phyloP scores from a whole-genome alignment of 2,113 vertebrate genomes.

The Kryptolebias marmoratus region DNA sequence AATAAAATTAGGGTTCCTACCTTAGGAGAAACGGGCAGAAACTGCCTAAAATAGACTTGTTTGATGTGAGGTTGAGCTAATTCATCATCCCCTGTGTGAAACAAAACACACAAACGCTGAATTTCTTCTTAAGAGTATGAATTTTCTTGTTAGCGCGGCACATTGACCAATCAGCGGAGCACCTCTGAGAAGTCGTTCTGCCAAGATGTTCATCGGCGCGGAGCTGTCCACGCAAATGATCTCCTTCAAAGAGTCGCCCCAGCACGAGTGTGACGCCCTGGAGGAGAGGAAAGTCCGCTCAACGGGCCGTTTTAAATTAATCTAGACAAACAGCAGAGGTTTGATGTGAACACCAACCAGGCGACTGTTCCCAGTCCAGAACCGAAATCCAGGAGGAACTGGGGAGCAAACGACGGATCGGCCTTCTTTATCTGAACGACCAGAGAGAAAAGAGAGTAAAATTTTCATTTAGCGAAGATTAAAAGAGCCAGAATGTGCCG shows the following conservation, averaged over 20 bases:
- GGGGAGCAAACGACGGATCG: constrained; percentile 82
- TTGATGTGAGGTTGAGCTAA: constrained; percentile 74
- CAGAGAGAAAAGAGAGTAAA: neutral
- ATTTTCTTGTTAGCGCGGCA: neutral
- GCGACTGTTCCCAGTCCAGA: constrained; percentile 85
- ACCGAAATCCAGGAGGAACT: constrained; percentile 88
- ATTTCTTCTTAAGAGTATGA: neutral
- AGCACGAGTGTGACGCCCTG: constrained; percentile 86
- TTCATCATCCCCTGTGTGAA: constrained; percentile 79
- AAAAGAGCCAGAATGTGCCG: neutral
- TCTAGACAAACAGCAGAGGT: neutral
- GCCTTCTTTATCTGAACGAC: constrained; percentile 83
- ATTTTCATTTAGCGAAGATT: neutral
- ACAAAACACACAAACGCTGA: neutral
- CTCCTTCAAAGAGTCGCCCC: constrained; percentile 85
- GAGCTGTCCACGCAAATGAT: constrained; percentile 88
- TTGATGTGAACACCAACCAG: constrained; percentile 79
- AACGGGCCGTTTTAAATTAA: neutral
- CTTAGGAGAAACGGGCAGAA: constrained; percentile 90
- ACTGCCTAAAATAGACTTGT: constrained; percentile 89
- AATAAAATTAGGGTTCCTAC: constrained; percentile 52
- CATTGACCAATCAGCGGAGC: neutral
- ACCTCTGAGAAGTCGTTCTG: constrained; percentile 84
- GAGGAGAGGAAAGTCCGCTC: neutral
- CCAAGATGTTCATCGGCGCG: constrained; percentile 84